Conservation (phyloP, 2,797 vertebrate species). For the Micrastur ruficollis region DNA sequence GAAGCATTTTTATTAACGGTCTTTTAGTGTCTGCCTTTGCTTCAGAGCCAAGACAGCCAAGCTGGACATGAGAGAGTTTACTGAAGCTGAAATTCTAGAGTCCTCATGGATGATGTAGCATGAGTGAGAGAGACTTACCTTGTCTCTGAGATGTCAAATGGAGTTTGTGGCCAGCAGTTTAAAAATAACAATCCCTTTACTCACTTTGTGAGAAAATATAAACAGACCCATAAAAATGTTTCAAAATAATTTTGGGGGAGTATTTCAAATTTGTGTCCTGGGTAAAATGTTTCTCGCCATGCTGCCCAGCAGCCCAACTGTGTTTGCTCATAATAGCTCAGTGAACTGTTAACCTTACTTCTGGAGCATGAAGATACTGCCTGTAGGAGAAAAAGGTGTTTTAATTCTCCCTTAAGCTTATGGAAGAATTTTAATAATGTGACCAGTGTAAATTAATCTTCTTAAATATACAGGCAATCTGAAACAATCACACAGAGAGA, state of each 20-base stretch:
- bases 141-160: background rate
- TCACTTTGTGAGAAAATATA: background rate
- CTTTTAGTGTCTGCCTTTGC: background rate
- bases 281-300: background rate
- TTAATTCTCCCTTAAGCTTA: background rate
- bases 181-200: background rate
- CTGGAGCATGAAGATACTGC: background rate
- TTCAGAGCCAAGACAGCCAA: background rate
- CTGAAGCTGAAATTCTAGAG: background rate
- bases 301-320: background rate
- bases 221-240: background rate
- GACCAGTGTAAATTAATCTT: slow-evolving; percentile 2
- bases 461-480: background rate
- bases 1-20: background rate
- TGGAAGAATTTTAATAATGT: background rate
- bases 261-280: background rate
- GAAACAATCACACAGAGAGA: background rate
- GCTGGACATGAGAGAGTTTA: background rate
- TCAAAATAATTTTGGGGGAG: background rate
- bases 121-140: background rate
- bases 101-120: background rate
- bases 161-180: background rate
- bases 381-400: background rate
- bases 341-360: background rate
- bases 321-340: background rate